These are phyloP conservation scores for Magallana ariakensis DNA, from an alignment of 1,140 invertebrate genomes.

Conservation along the genomic window DNA sequence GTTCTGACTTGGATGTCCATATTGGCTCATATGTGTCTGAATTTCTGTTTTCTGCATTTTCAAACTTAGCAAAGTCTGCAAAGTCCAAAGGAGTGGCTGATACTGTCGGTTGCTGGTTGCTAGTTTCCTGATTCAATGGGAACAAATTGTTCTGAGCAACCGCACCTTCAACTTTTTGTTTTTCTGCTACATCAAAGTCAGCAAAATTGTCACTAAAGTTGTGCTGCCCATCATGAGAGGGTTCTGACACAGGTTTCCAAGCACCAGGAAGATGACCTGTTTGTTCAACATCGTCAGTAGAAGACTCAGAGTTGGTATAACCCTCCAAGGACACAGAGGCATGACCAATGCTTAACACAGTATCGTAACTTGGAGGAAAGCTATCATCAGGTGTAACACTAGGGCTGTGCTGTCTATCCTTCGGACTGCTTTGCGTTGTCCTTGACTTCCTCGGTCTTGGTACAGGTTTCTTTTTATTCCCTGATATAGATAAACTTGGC, in stretches of 20 bases:
- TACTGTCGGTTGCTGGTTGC: background rate
- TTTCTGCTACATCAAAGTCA: background rate
- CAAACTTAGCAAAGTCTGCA: slow-evolving; percentile 25
- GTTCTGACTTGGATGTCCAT: slow-evolving; percentile 28
- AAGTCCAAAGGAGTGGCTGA: background rate
- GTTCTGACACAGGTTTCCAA: background rate
- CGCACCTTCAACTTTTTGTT: background rate
- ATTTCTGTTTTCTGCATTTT: slow-evolving; percentile 6
- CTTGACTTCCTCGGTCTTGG: background rate
- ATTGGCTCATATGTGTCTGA: slow-evolving; percentile 38
- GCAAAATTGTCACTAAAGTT: slow-evolving; percentile 14
- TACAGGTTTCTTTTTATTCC: slow-evolving; percentile 30
- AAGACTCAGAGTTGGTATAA: slow-evolving; percentile 31
- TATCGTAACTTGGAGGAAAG: background rate
- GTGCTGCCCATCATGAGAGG: slow-evolving; percentile 24
- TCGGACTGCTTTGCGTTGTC: background rate
- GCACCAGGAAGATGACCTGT: background rate
- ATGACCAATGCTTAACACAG: background rate
- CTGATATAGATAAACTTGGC: background rate
- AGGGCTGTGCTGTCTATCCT: slow-evolving; percentile 18
- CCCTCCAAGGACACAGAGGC: background rate
- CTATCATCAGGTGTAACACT: slow-evolving; percentile 1
- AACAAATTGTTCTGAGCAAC: slow-evolving; percentile 34
- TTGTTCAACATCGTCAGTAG: slow-evolving; percentile 18
- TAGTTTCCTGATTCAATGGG: background rate